Base-by-base conservation (phyloP, 1,140 invertebrate genomes). In the Saxidomus purpurata region DNA sequence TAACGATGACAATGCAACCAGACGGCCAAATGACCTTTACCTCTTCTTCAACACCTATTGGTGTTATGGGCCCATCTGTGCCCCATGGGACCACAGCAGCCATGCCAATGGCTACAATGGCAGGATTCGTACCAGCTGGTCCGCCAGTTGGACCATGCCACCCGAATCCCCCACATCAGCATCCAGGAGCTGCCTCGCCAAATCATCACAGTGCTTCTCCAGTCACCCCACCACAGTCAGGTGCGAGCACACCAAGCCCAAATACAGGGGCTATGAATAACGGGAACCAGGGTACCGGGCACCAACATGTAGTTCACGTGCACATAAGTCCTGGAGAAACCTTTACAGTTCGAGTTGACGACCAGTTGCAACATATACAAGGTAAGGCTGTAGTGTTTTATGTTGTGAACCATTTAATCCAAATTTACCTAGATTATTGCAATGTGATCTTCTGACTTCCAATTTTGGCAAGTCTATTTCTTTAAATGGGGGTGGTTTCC, bases 281-380 rank as follows among this genome's bases (percentile, higher is more conserved):
- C 38, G 83, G 83, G n/a, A 74, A 71, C 69, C 83, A 85, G 15
- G 47, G 40, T n/a, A 40, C 63, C 0, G 69, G 83, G n/a, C 83
- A 85, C 38, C 86, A 69, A 52, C 87, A 89, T 76, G 87, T 89
- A 28, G 87, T 89, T 25, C 87, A 89, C 55, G 87, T 89, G 19
- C 87, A 89, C 36, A 81, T 89, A 8, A 81, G 47, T 49, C 87
- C 77, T 34, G 87, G 87, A 22, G 87, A 89, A 36, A 89, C 77
- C 63, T 81, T 89, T 34, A 67, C 76, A 28, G 87, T 89, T 9
- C 34, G 77, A 71, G 87, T 89, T 52, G 79, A 82, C 38, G 87
- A 89, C 47, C 87, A 89, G 61, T 43, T 81, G 6, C 87, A 89
- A 38, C 87, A 89, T 59, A 89, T 89, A 38, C 87, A 81, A 36